phyloP scores from a whole-genome alignment of 2,797 vertebrate genomes.

The Halcyon chelicuti region DNA sequence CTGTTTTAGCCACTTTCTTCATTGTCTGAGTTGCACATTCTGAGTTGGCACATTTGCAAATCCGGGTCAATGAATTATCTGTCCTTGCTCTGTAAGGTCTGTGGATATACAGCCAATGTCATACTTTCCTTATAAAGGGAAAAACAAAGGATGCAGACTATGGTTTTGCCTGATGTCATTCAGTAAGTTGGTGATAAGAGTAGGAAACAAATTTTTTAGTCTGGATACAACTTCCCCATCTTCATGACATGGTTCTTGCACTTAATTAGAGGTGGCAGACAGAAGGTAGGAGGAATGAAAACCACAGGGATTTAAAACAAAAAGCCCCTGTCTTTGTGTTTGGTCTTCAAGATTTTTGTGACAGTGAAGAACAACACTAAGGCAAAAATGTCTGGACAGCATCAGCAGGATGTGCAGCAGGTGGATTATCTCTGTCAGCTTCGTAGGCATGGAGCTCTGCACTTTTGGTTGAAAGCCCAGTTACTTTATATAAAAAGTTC shows the following conservation, averaged over 20 bases:
- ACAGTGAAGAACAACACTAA: not conserved
- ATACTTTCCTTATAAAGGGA: not conserved
- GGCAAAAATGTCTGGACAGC: not conserved
- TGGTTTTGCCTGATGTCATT: not conserved
- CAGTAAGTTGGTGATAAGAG: not conserved
- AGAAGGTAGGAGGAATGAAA: not conserved
- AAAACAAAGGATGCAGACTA: not conserved
- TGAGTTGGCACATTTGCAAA: not conserved
- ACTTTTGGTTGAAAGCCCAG: not conserved
- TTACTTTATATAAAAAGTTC: not conserved
- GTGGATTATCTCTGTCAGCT: not conserved
- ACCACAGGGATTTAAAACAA: not conserved
- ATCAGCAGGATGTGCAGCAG: not conserved
- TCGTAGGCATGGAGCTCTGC: not conserved
- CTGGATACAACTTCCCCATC: not conserved
- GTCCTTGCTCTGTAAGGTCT: not conserved
- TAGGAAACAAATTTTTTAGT: not conserved
- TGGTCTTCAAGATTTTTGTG: not conserved
- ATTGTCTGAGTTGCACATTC: not conserved
- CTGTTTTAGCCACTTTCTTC: not conserved
- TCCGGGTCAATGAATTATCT: not conserved
- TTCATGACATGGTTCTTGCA: not conserved
- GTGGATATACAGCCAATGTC: not conserved
- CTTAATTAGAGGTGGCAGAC: conserved; percentile 22
- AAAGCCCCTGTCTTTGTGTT: not conserved